A percentile compares a stretch with the other conserved stretches of the same genome.
These are phyloP conservation scores for Yponomeuta cagnagella DNA, from an alignment of 2,888 invertebrate species.

Conservation along the genomic window DNA sequence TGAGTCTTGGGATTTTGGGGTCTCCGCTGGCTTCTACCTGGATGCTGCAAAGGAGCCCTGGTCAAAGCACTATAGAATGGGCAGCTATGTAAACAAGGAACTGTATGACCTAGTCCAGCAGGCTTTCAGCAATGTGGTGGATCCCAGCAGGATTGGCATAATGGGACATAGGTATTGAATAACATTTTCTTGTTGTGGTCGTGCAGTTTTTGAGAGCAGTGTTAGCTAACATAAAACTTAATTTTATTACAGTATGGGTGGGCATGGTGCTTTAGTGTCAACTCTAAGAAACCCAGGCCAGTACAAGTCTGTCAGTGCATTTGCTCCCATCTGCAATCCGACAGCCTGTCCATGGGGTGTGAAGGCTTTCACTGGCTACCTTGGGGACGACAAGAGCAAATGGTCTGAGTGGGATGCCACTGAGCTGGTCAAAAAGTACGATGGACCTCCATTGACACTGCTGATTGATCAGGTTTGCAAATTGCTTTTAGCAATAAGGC, in stretches of 20 bases:
- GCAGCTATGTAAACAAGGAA: constrained; percentile 93
- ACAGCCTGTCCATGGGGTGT: constrained; percentile 89
- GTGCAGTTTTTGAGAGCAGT: too few species aligned
- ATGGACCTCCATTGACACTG: constrained; percentile 88
- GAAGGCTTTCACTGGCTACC: constrained; percentile 88
- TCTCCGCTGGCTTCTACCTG: constrained; percentile 96
- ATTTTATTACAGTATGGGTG: constrained; percentile 90
- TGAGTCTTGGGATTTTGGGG: constrained; percentile 95
- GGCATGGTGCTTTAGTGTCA: constrained; percentile 95
- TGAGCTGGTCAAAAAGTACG: constrained; percentile 85
- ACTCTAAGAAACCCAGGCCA: constrained; percentile 92
- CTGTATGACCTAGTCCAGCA: constrained; percentile 83
- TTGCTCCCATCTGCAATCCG: constrained; percentile 96
- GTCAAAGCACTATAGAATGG: constrained; percentile 96
- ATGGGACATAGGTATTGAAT: constrained; percentile 83
- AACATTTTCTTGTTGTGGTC: too few species aligned
- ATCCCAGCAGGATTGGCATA: constrained; percentile 80
- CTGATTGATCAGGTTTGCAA: constrained; percentile 89
- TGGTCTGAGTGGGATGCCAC: constrained; percentile 95
- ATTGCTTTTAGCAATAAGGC: too few species aligned
- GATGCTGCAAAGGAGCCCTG: constrained; percentile 95
- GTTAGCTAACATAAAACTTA: too few species aligned
- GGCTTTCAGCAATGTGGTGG: constrained; percentile 78
- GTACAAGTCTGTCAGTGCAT: constrained; percentile 93
- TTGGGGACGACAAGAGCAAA: constrained; percentile 80